phyloP scores from a whole-genome alignment of 2,797 vertebrate species.

The Gymnoscopelus braueri region DNA sequence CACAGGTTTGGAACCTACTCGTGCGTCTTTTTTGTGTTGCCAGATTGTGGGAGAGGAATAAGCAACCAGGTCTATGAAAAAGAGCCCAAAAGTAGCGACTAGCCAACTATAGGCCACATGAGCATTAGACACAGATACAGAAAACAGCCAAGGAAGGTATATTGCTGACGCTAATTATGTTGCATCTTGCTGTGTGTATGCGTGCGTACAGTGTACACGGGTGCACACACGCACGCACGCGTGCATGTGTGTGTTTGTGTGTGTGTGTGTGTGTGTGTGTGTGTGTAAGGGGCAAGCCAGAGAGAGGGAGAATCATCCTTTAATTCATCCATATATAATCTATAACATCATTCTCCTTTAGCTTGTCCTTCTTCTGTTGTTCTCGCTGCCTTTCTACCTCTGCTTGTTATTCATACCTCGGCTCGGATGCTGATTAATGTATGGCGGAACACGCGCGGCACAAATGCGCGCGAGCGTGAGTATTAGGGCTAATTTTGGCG shows the following conservation, averaged over 20 bases:
- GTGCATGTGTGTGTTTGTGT: slow-evolving; percentile 8
- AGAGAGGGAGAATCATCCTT: slow-evolving; percentile 21
- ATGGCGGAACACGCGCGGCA: slow-evolving; percentile 2
- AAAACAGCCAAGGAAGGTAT: slow-evolving; percentile 39
- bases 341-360: slow-evolving; percentile 6
- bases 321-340: slow-evolving; percentile 52
- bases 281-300: slow-evolving; percentile 16
- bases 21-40: too few species aligned
- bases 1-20: too few species aligned
- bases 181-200: slow-evolving; percentile 8
- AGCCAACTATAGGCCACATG: too few species aligned
- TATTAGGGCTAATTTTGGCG: slow-evolving; percentile 18
- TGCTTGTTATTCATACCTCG: neutral
- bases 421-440: slow-evolving; percentile 13
- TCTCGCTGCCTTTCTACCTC: neutral
- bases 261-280: slow-evolving; percentile 37
- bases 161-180: slow-evolving; percentile 3
- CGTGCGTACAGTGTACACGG: neutral
- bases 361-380: neutral
- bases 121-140: too few species aligned
- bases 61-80: too few species aligned
- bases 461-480: neutral
- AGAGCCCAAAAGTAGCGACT: too few species aligned
- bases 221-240: too few species aligned
- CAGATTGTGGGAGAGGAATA: too few species aligned